A percentile compares a stretch with the other conserved stretches of the same genome.
Evolutionary conservation across 2,113 vertebrate species (phyloP).

Genomic region (Motacilla tschutschensis): DNA sequence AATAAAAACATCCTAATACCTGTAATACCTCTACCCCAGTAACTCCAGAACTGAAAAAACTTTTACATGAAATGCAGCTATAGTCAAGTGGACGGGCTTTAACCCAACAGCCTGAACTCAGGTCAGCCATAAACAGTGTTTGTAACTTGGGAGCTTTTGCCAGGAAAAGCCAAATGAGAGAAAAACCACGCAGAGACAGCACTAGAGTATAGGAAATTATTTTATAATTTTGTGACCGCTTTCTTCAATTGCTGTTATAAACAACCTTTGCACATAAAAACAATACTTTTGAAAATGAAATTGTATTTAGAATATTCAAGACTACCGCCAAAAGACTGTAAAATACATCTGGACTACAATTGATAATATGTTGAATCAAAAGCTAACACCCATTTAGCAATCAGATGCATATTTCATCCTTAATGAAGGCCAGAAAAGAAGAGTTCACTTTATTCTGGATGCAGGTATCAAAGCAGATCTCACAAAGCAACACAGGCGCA

Average conservation of each 20-base stretch:
- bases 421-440: constrained; percentile 80
- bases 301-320: not conserved
- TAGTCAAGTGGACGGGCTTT: not conserved
- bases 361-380: constrained; percentile 62
- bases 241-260: not conserved
- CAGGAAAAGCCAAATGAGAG: not conserved
- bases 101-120: not conserved
- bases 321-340: not conserved
- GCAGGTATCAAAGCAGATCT: constrained; percentile 75
- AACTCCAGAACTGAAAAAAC: not conserved
- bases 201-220: not conserved
- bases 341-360: constrained; percentile 19
- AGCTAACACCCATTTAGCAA: constrained; percentile 77
- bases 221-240: not conserved
- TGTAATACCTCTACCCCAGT: too few relatives aligned
- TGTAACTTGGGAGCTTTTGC: not conserved
- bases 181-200: not conserved
- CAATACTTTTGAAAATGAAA: not conserved
- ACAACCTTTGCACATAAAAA: not conserved
- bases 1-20: not conserved
- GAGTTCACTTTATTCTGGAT: constrained; percentile 77
- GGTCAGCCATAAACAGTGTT: not conserved
- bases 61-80: not conserved
- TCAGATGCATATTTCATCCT: constrained; percentile 80
- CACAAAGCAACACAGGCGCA: constrained; percentile 70